Percentiles rank a stretch among this genome's conserved stretches.
phyloP scores from a whole-genome alignment of 2,113 vertebrate species.

The Fulmarus glacialis region DNA sequence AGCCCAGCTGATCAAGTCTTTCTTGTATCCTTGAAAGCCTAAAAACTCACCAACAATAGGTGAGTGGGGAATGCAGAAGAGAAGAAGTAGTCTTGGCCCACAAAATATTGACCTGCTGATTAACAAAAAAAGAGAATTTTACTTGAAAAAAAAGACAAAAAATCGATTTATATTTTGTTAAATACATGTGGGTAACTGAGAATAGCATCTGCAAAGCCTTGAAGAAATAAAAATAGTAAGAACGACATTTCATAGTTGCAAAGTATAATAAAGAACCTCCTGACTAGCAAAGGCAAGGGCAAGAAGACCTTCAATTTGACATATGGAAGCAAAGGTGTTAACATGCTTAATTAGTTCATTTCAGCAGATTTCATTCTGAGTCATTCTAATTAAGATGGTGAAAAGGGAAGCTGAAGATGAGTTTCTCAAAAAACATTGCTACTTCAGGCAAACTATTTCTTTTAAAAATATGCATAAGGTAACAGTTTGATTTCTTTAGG shows the following conservation, averaged over 20 bases:
- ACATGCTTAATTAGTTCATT: conserved; percentile 47
- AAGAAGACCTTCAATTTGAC: conserved; percentile 13
- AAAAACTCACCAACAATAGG: neutral
- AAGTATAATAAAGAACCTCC: neutral
- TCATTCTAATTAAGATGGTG: neutral
- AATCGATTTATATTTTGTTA: neutral
- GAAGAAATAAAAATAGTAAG: neutral
- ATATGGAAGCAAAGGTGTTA: conserved; percentile 49
- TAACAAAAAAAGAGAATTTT: neutral
- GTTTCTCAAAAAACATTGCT: neutral
- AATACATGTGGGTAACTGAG: neutral
- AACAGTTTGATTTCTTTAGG: neutral
- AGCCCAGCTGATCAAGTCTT: neutral
- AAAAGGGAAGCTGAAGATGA: neutral
- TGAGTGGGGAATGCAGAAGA: neutral
- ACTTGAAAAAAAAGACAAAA: neutral
- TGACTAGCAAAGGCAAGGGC: neutral
- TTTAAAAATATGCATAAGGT: neutral
- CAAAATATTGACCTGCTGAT: neutral
- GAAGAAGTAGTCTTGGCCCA: neutral
- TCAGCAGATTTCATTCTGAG: conserved; percentile 39
- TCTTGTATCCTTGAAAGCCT: neutral
- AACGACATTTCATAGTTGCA: neutral
- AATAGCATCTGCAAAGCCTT: neutral
- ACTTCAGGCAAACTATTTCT: neutral